phyloP scores from a whole-genome alignment of 2,113 vertebrate genomes.

The Myrmecobius fasciatus region DNA sequence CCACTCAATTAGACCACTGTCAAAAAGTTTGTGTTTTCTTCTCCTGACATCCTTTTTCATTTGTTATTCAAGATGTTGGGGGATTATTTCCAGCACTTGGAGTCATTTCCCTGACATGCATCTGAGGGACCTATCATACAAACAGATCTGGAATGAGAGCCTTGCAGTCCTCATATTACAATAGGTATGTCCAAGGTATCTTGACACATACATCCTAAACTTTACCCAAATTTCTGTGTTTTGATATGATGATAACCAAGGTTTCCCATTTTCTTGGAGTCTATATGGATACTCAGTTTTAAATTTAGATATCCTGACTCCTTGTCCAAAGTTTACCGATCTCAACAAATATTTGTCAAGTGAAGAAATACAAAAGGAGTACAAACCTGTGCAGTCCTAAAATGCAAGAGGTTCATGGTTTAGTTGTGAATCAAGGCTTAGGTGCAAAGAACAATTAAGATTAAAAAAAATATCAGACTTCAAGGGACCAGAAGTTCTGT shows the following conservation, averaged over 20 bases:
- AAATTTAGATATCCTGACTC: not conserved
- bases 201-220: not conserved
- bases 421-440: not conserved
- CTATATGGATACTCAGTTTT: slow-evolving; percentile 20
- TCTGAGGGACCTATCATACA: not conserved
- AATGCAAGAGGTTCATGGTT: not conserved
- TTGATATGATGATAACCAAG: not conserved
- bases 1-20: slow-evolving; percentile 23
- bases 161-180: not conserved
- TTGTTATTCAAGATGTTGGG: slow-evolving; percentile 39
- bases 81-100: slow-evolving; percentile 59
- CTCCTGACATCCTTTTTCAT: slow-evolving; percentile 18
- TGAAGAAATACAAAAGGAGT: not conserved
- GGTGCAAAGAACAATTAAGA: not conserved
- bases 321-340: not conserved
- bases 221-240: not conserved
- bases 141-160: not conserved
- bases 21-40: slow-evolving; percentile 44
- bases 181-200: not conserved
- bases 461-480: not conserved
- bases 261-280: not conserved
- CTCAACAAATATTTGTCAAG: not conserved
- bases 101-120: not conserved
- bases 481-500: not conserved
- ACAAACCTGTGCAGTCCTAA: not conserved